phyloP scores from a whole-genome alignment of 2,797 vertebrate species.

The Eupleurogrammus muticus region DNA sequence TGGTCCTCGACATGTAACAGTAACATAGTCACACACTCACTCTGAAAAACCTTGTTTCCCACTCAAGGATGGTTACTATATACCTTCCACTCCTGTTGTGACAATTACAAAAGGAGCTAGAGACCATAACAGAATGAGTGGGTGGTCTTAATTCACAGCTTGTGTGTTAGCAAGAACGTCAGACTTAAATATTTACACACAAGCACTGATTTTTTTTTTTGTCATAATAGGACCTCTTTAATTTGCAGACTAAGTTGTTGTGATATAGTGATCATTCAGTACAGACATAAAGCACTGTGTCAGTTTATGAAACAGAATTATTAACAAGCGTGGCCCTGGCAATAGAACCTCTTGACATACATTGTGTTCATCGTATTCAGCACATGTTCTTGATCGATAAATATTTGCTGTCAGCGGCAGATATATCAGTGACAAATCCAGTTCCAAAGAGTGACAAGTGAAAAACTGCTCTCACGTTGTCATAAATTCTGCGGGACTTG shows the following conservation, averaged over 20 bases:
- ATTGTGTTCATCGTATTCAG: conserved; percentile 40
- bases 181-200: too few relatives aligned
- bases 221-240: conserved; percentile 9
- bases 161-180: too few relatives aligned
- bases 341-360: conserved; percentile 28
- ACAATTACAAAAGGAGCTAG: too few relatives aligned
- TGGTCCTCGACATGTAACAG: too few relatives aligned
- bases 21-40: too few relatives aligned
- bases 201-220: too few relatives aligned
- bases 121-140: too few relatives aligned
- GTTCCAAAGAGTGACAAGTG: conserved; percentile 21
- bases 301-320: conserved; percentile 32
- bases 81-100: too few relatives aligned
- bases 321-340: conserved; percentile 12
- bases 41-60: too few relatives aligned
- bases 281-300: conserved; percentile 35
- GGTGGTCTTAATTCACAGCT: too few relatives aligned
- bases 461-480: conserved; percentile 40
- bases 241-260: conserved; percentile 20
- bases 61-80: too few relatives aligned
- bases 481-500: conserved; percentile 30
- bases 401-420: conserved; percentile 44
- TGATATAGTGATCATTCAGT: conserved; percentile 23
- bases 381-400: conserved; percentile 52
- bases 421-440: conserved; percentile 39